These are phyloP conservation scores for Netelia fuscicornis DNA, from an alignment of 2,888 invertebrate species.

Conservation along the genomic window DNA sequence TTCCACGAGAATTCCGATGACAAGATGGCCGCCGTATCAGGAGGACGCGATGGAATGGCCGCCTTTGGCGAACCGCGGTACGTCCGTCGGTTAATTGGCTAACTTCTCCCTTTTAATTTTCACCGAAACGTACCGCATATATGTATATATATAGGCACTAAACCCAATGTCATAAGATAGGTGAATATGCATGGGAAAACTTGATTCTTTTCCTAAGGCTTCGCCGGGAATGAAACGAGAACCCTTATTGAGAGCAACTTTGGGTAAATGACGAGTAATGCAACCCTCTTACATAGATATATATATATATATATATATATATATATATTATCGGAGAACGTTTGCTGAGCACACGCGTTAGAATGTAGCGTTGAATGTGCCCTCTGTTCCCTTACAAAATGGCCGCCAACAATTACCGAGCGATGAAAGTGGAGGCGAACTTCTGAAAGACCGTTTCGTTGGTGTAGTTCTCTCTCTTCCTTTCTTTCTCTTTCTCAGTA, in stretches of 20 bases:
- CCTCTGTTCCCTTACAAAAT: conserved; percentile 48
- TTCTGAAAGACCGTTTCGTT: conserved; percentile 50
- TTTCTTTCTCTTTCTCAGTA: conserved; percentile 16
- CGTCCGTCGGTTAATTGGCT: conserved; percentile 52
- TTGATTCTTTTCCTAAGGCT: conserved; percentile 49
- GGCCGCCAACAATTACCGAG: neutral
- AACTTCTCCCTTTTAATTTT: conserved; percentile 59
- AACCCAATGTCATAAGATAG: conserved; percentile 18
- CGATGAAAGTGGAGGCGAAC: conserved; percentile 51
- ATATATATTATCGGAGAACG: conserved; percentile 31
- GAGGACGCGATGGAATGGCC: conserved; percentile 24
- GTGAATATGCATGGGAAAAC: conserved; percentile 54
- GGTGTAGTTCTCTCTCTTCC: neutral
- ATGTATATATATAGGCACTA: conserved; percentile 16
- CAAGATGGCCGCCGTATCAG: conserved; percentile 6
- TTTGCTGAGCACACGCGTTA: conserved; percentile 3
- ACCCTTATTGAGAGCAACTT: conserved; percentile 54
- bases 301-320: neutral
- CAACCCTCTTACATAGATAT: conserved; percentile 6
- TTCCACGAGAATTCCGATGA: conserved; percentile 1
- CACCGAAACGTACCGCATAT: neutral
- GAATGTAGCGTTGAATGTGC: conserved; percentile 48
- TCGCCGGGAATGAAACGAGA: conserved; percentile 44
- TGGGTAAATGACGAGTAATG: conserved; percentile 15
- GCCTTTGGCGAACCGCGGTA: conserved; percentile 46